Conservation (phyloP, 2,113 vertebrate species). For the Tragelaphus buxtoni region DNA sequence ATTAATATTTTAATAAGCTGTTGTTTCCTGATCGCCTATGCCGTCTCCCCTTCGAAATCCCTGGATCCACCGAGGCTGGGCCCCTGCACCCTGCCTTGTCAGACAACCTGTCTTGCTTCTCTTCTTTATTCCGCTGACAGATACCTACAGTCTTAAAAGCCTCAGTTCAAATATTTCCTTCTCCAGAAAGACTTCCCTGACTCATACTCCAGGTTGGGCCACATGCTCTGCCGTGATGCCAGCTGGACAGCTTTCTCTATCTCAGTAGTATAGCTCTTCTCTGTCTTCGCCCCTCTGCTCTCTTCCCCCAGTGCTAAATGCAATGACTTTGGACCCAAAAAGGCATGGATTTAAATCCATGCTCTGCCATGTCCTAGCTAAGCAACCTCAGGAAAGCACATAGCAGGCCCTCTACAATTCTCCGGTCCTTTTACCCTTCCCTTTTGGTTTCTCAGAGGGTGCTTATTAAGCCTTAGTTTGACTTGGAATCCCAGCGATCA, state of each 20-base stretch:
- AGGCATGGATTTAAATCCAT: background rate
- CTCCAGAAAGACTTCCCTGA: background rate
- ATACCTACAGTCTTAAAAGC: background rate
- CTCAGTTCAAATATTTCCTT: background rate
- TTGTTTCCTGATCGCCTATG: too few species aligned
- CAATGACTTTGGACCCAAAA: background rate
- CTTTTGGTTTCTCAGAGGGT: background rate
- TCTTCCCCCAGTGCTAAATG: background rate
- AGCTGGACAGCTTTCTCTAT: background rate
- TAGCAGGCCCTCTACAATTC: background rate
- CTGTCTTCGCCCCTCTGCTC: background rate
- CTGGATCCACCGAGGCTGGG: too few species aligned
- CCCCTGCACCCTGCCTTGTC: too few species aligned
- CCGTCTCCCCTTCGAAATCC: too few species aligned
- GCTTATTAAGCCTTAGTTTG: background rate
- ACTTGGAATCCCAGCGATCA: background rate
- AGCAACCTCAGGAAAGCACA: background rate
- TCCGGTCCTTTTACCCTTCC: background rate
- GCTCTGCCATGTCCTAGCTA: background rate
- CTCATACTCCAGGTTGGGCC: background rate
- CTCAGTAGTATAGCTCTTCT: background rate
- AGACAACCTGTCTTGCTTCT: background rate
- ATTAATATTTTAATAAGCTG: too few species aligned
- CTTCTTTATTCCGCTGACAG: background rate
- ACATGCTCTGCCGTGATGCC: background rate